A percentile compares a stretch with the other conserved stretches of the same genome.
phyloP scores from a whole-genome alignment of 2,113 vertebrate species.

The Phainopepla nitens region DNA sequence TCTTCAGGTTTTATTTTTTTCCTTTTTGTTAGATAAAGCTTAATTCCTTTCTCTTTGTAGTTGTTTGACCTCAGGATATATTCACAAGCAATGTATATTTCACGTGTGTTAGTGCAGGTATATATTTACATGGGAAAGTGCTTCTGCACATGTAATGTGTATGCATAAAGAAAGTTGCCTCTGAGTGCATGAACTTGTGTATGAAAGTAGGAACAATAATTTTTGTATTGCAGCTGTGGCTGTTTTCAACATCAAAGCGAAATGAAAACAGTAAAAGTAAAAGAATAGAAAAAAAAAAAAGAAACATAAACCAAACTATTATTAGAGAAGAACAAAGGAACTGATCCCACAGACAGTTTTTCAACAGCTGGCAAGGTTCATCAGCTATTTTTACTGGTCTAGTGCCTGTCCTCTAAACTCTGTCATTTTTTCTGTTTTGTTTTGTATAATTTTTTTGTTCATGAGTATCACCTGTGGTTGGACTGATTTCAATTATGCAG shows the following conservation, averaged over 20 bases:
- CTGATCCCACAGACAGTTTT: constrained; percentile 49
- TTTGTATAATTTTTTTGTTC: not conserved
- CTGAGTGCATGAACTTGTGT: constrained; percentile 45
- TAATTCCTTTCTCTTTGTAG: not conserved
- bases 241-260: constrained; percentile 45
- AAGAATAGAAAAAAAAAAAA: not conserved
- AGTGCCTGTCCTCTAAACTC: constrained; percentile 9
- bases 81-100: not conserved
- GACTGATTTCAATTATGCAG: constrained; percentile 54
- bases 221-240: constrained; percentile 48
- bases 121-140: not conserved
- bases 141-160: not conserved
- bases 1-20: not conserved
- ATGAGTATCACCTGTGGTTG: constrained; percentile 6
- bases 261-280: constrained; percentile 61
- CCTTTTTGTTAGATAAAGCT: not conserved
- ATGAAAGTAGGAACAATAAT: constrained; percentile 35
- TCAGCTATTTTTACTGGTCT: constrained; percentile 56
- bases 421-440: constrained; percentile 22
- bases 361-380: constrained; percentile 60
- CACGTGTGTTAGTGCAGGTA: fast-evolving
- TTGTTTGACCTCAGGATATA: not conserved
- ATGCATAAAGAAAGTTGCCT: not conserved
- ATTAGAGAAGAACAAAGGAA: constrained; percentile 67
- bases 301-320: constrained; percentile 60